Base-by-base conservation (phyloP, 2,797 vertebrate species). In the Acanthopagrus latus region DNA sequence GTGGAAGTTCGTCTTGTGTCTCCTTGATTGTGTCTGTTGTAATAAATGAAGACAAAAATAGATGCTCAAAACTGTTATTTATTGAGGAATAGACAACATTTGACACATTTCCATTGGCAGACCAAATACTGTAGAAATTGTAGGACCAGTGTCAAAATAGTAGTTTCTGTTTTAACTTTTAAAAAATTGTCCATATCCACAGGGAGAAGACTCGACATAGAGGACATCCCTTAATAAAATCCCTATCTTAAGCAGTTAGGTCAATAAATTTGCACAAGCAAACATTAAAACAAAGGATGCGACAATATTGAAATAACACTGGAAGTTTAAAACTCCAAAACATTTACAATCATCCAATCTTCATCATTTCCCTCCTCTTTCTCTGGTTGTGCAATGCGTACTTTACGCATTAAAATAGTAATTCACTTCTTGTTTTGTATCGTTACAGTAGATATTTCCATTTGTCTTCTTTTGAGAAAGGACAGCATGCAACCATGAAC, bases 71-170 rank as follows among this genome's bases (percentile, higher is more conserved):
- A 83, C 23, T 64, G 52, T 84, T 20, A 64, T 91, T 93, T 91
- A 92, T 92, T 94, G 69, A 88, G 77, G 65, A 89, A 65, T 66
- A 81, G 25, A 74, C 67, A 83, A 81, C 44, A 85, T 72, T 84
- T 80, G 70, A 90, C 80, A 88, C 17, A 57, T 80, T 78, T 76
- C 70, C 68, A 82, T 78, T 78, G 82, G 44, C 33, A 65, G 33
- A 82, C n/a, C 55, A 84, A 79, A 74, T 57, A 72, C 60, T 71
- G 70, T 92, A 93, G 62, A 95, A 94, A 93, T 67, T 59, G 73
- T 81, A 84, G 71, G 76, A 89, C 33, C 5, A 16, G 55, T 81
- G 87, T 86, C 84, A 94, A 93, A 91, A 93, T 88, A 86, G 64
- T 74, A 10, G 43, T 68, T 86, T 89, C 48, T 74, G 54, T 74